Base-by-base conservation (phyloP, 2,797 vertebrate genomes). In the Sylvia borin region DNA sequence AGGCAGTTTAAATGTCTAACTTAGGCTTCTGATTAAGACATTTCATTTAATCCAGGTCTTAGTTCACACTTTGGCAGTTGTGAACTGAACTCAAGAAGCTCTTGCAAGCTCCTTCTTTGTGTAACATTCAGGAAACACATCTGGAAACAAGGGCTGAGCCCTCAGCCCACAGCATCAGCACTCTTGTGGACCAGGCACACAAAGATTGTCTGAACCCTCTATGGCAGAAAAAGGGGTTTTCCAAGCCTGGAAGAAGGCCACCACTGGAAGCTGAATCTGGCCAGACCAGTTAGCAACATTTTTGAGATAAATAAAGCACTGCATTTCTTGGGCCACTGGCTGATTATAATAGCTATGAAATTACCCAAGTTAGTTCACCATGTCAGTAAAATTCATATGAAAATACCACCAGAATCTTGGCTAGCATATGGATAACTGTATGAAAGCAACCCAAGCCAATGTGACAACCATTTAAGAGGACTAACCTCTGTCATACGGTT, bases 401-500 rank as follows among this genome's bases (percentile, higher is more conserved):
- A 96, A 97, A 94, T 70, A 91, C 92, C 87, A 88, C 88, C 84
- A 96, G 88, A 94, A 81, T 83, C 86, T 94, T 92, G 93, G 93
- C 96, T 64, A 96, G 68, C 78, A 16, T 32, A 68, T 58, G 93
- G 88, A 93, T 95, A 97, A 94, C 90, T 92, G 92, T 85, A 92
- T 1, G 0, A 93, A 76, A 89, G 93, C 57, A 95, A 79, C 91
- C 91, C 91, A 88, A 86, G 90, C 85, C 93, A 92, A 93, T 88
- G 92, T 94, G 95, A 97, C 94, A 96, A 75, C 83, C 85, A 88
- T 95, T 95, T 94, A 93, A 88, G 88, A 95, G 88, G 71, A 95
- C 95, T 94, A 96, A 96, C 90, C 91, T 95, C 95, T 94, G 96
- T 97, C 96, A 96, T 95, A 95, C 85, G 93, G 96, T 97, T 97